Conservation (phyloP, 2,797 vertebrate genomes). For the Scyliorhinus canicula region DNA sequence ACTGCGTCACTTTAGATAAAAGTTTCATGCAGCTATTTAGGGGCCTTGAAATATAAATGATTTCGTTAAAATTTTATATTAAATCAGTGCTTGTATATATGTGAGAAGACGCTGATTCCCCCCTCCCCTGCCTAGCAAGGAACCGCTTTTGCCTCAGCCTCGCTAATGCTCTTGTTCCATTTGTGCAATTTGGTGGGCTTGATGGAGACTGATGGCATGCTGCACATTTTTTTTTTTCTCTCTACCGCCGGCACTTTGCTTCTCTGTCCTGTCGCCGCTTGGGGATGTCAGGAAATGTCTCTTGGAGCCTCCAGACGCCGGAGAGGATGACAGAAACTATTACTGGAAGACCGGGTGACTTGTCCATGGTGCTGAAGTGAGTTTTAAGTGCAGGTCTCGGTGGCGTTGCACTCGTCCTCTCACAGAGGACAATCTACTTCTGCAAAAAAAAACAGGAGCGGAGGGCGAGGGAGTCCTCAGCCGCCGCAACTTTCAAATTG, state of each 20-base stretch:
- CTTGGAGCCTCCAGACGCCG: background rate
- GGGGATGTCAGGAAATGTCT: slow-evolving; percentile 9
- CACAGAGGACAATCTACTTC: background rate
- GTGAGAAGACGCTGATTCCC: slow-evolving; percentile 48
- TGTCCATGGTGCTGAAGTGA: slow-evolving; percentile 28
- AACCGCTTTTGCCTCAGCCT: slow-evolving; percentile 41
- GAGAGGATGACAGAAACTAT: slow-evolving; percentile 34
- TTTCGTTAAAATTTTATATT: slow-evolving; percentile 76
- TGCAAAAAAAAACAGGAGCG: background rate
- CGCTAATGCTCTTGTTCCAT: slow-evolving; percentile 41
- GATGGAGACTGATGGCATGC: slow-evolving; percentile 39
- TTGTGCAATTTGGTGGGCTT: slow-evolving; percentile 31
- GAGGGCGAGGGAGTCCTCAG: background rate
- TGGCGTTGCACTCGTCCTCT: slow-evolving; percentile 46
- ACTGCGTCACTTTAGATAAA: slow-evolving; percentile 67
- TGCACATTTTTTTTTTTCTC: background rate
- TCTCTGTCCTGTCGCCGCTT: slow-evolving; percentile 15
- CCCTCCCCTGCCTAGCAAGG: slow-evolving; percentile 42
- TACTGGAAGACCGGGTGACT: background rate
- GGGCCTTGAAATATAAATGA: slow-evolving; percentile 77
- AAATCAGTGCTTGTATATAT: slow-evolving; percentile 63
- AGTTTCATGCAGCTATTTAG: slow-evolving; percentile 76
- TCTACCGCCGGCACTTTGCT: slow-evolving; percentile 4
- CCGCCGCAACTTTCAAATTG: background rate
- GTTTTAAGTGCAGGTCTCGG: slow-evolving; percentile 41